Evolutionary conservation across 2,797 vertebrate species (phyloP), one percentile per base, ranked within the genome.

Genomic region (Tangara arthus): DNA sequence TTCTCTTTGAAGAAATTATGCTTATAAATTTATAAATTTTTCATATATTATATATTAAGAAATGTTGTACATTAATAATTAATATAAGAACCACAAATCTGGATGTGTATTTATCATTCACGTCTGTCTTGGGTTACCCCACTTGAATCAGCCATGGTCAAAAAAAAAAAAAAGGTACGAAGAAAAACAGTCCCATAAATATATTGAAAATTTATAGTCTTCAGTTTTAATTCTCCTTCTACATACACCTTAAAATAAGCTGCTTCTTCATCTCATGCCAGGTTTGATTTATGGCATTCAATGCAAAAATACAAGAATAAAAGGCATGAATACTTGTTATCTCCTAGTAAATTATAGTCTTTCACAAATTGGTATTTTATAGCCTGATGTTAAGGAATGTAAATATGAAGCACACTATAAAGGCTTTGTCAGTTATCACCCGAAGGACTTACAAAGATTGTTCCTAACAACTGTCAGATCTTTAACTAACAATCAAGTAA

Each of bases 311-410:
- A 78, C 18, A 92, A 32, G 23, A 95, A 69, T 57, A 63, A 81
- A 87, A 68, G 24, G 64, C 46, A 78, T 71, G 64, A 93, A 80
- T 82, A 77, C 86, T 82, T 93, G 64, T 60, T 90, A 65, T 78
- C 34, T 59, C 28, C 41, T 26, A 83, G 68, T 86, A 96, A 96
- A 94, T 95, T 68, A 92, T 15, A 92, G 71, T 53, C 52, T 78
- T 93, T 90, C 47, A 91, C 71, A 91, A 84, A 30, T 66, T 81
- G 60, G 11, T 85, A 50, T 89, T 94, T 96, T 82, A 94, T 35
- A 90, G 68, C 21, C 26, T 89, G 42, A 85, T 92, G 75, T 64
- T 90, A 89, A 92, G 61, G 60, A 73, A 82, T 71, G 80, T 79
- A 92, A 92, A 91, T 72, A 89, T 70, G 71, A 89, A 83, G 22